Conservation (phyloP, 2,113 vertebrate species). For the Poicephalus meyeri region DNA sequence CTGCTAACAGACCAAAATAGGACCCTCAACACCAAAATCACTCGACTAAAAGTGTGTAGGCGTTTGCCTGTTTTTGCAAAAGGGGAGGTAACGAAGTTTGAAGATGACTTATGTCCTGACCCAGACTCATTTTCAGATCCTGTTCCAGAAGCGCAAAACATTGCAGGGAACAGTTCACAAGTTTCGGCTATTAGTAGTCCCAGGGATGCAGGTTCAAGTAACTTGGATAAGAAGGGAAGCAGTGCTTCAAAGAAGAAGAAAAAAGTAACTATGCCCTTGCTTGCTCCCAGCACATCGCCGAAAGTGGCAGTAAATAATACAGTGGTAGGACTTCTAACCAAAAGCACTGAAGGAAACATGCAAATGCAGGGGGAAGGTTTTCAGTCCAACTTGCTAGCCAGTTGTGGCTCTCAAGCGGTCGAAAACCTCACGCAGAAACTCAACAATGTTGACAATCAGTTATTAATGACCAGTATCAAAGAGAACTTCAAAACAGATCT, state of each 20-base stretch:
- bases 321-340: slow-evolving; percentile 58
- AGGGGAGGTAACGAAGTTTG: slow-evolving; percentile 71
- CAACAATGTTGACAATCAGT: slow-evolving; percentile 84
- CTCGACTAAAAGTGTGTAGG: slow-evolving; percentile 62
- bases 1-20: slow-evolving; percentile 74
- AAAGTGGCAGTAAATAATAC: slow-evolving; percentile 66
- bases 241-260: slow-evolving; percentile 78
- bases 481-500: slow-evolving; percentile 75
- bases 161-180: slow-evolving; percentile 61
- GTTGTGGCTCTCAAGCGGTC: slow-evolving; percentile 75
- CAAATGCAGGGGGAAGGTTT: slow-evolving; percentile 61
- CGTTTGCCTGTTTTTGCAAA: slow-evolving; percentile 64
- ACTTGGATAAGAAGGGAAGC: slow-evolving; percentile 76
- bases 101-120: slow-evolving; percentile 69
- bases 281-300: slow-evolving; percentile 49
- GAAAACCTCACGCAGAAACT: slow-evolving; percentile 80
- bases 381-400: slow-evolving; percentile 70
- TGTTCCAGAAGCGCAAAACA: slow-evolving; percentile 53
- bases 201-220: slow-evolving; percentile 63
- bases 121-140: slow-evolving; percentile 70
- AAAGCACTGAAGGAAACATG: slow-evolving; percentile 62
- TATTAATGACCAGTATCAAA: slow-evolving; percentile 83
- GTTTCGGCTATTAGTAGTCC: slow-evolving; percentile 80
- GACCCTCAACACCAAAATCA: slow-evolving; percentile 68
- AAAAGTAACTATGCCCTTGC: slow-evolving; percentile 66